Base-by-base conservation (phyloP, 2,797 vertebrate genomes). In the Choloepus didactylus region DNA sequence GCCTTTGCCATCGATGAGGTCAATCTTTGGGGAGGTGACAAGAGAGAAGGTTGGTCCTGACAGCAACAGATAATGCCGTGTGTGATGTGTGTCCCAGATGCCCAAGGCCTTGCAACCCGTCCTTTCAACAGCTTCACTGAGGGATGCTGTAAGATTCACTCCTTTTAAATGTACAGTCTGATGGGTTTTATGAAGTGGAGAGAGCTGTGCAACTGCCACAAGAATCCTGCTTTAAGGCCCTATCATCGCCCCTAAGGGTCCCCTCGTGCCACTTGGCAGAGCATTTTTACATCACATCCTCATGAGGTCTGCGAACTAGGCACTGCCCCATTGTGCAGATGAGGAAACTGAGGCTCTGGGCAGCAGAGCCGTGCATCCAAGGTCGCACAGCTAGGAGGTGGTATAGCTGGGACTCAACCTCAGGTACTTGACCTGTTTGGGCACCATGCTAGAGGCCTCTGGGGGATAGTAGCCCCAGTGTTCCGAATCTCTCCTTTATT, bases 1-100 rank as follows among this genome's bases (percentile, higher is more conserved):
- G 38, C 99, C 99, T 96, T 99, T 99, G 89, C 99, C 99, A n/a
- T 99, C 99, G 0, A 99, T 99, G 59, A 99, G 97, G 97, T 99
- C 99, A n/a, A 99, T 99, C 99, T 99, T 88, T 31, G 6, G 79
- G 94, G 76, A 79, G 35, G 83, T 7, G 41, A 76, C 11, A 44
- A 92, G 95, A 66, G 81, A 59, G 88, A 84, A 82, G 27, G 19
- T 2, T 81, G 94, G 90, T 59, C 54, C 8, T 62, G 67, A 94
- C 11, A 81, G 51, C 27, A 38, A 15, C 16, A 23, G 46, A 4
- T 1, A 19, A 25, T 9, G 6, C 2, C 0, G 6, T 0, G 14
- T 6, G 2, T 0, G 2, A 51, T 8, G 0, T 3, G 18, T 56
- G 70, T 51, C 67, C 54, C 2, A 35, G 44, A 12, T 16, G 49